phyloP scores from a whole-genome alignment of 2,888 invertebrate species.

The Phyllotreta cruciferae region DNA sequence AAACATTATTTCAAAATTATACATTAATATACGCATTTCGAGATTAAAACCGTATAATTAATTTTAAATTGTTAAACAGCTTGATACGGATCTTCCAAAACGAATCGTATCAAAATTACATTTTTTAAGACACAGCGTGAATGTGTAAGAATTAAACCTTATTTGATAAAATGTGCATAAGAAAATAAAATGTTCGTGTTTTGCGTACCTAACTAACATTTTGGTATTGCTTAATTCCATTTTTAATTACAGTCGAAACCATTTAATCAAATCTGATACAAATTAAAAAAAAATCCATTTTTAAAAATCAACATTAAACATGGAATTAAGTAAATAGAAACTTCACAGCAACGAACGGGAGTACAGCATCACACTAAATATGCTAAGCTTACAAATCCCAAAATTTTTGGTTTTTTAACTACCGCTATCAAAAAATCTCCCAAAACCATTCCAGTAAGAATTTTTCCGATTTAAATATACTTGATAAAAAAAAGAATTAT shows the following conservation, averaged over 20 bases:
- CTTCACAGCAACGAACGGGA: slow-evolving; percentile 47
- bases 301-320: background rate
- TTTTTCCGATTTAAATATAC: background rate
- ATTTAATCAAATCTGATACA: too few species aligned
- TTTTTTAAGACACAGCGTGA: slow-evolving; percentile 59
- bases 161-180: slow-evolving; percentile 50
- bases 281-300: background rate
- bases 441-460: slow-evolving; percentile 35
- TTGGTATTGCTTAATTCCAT: background rate
- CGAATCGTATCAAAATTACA: slow-evolving; percentile 48
- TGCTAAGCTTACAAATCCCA: slow-evolving; percentile 33
- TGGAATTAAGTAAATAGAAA: slow-evolving; percentile 37
- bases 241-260: background rate
- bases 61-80: slow-evolving; percentile 50
- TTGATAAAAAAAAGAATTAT: too few species aligned
- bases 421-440: slow-evolving; percentile 14
- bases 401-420: slow-evolving; percentile 24
- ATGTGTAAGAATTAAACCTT: slow-evolving; percentile 53
- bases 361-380: slow-evolving; percentile 32
- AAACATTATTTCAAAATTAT: slow-evolving; percentile 34
- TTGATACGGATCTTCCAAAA: slow-evolving; percentile 22
- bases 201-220: slow-evolving; percentile 26
- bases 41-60: slow-evolving; percentile 48
- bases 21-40: slow-evolving; percentile 41
- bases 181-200: slow-evolving; percentile 52